Evolutionary conservation across 2,888 invertebrate species (phyloP).

Genomic region (Lacanobia oleracea): DNA sequence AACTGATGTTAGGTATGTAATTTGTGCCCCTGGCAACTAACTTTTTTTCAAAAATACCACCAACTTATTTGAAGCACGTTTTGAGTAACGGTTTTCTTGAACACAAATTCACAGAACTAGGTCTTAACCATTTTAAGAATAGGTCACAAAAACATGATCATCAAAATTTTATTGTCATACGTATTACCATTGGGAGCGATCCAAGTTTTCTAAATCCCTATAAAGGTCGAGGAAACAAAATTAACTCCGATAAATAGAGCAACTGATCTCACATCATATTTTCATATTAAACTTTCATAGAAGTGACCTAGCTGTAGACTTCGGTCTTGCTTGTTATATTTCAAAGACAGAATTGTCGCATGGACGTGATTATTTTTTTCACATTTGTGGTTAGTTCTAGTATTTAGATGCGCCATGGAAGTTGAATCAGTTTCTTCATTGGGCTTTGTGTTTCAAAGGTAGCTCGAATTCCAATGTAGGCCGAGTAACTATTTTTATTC

Average conservation of each 20-base stretch:
- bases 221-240: conserved; percentile 61
- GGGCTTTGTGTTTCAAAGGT: neutral
- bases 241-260: conserved; percentile 57
- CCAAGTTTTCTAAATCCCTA: conserved; percentile 61
- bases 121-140: conserved; percentile 23
- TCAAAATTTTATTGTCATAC: conserved; percentile 49
- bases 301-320: neutral
- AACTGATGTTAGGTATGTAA: too few species aligned
- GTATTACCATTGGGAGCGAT: conserved; percentile 51
- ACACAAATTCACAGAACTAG: conserved; percentile 19
- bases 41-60: neutral
- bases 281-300: conserved; percentile 37
- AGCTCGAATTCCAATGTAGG: too few species aligned
- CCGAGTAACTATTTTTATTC: neutral
- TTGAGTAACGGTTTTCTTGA: neutral
- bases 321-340: conserved; percentile 3
- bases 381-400: neutral
- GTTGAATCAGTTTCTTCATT: neutral
- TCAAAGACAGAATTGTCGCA: neutral
- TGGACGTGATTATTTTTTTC: neutral
- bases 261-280: conserved; percentile 45
- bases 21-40: too few species aligned
- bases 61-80: neutral
- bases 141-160: conserved; percentile 44
- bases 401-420: neutral